Percentiles rank a stretch among this genome's conserved stretches.
Evolutionary conservation across 64 coral and sea anemone species (phyloP).

Genomic region (Montipora capricornis): DNA sequence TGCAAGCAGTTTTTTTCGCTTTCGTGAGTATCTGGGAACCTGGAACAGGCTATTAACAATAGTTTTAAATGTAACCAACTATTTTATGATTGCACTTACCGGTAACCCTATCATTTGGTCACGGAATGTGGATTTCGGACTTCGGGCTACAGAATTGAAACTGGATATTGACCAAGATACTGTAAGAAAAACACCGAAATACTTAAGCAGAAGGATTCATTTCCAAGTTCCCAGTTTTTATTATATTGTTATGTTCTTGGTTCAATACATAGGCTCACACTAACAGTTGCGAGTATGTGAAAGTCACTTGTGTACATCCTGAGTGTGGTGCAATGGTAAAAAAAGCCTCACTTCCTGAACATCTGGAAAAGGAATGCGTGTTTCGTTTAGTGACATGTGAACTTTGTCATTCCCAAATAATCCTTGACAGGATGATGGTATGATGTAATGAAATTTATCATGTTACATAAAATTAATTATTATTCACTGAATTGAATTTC

Average conservation of each 20-base stretch:
- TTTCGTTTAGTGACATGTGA: constrained; percentile 31
- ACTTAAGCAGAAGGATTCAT: not conserved
- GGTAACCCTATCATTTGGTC: no score
- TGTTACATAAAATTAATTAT: no score
- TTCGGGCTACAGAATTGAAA: no score
- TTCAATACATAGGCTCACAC: constrained; percentile 29
- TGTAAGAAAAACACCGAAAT: no score
- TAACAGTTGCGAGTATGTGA: constrained; percentile 24
- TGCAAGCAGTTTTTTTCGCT: no score
- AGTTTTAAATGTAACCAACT: no score
- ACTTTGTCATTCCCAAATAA: constrained; percentile 23
- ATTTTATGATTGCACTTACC: no score
- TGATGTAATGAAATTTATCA: not conserved
- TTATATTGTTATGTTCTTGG: not conserved
- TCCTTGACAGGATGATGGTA: constrained; percentile 28
- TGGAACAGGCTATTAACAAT: no score
- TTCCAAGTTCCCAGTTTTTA: not conserved
- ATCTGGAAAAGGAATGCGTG: constrained; percentile 48
- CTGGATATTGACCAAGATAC: no score
- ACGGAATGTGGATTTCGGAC: no score
- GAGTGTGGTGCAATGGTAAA: constrained; percentile 41
- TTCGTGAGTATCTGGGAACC: no score
- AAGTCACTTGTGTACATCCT: constrained; percentile 61
- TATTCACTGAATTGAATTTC: no score
- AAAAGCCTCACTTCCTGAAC: constrained; percentile 14